Evolutionary conservation across 2,113 vertebrate genomes (phyloP), one percentile per base, ranked within the genome.

Genomic region (Rhabdomys dilectus): DNA sequence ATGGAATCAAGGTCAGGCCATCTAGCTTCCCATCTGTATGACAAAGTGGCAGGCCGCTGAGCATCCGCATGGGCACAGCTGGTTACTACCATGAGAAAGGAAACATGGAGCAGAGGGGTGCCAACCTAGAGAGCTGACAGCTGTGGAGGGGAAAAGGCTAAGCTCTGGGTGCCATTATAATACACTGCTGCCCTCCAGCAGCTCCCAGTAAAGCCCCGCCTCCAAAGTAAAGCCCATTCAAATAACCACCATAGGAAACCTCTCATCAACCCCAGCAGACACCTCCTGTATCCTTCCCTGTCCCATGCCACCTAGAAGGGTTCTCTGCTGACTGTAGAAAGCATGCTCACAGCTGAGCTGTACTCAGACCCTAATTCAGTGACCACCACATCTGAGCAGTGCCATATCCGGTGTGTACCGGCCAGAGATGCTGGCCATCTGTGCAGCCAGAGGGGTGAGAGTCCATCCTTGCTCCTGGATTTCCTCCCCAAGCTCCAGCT

Each of bases 371-470:
- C 76, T 6, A 39, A 58, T 39, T 82, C 19, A 9, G 11, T 1
- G 9, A 16, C 85, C 13, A 2, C 78, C n/a, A 17, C 15, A 31
- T 80, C 56, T 45, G 42, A 78, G 12, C 56, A 51, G 12, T 0
- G 36, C n/a, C 91, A 19, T 7, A 91, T 72, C 58, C 21, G 10
- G 72, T 51, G 45, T 56, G 58, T 53, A 53, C 29, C 62, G 75
- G 36, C 60, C 3, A 1, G 24, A 97, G 77, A 77, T 36, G 24
- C 39, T 29, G 12, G 72, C 34, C 87, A 77, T 36, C 72, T 34
- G 21, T 78, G 60, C 0, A 0, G 80, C 34, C 34, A 3, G 60
- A 51, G 8, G 24, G 76, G 7, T 0, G 15, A 51, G 16, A 19
- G 19, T 68, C 48, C 48, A 51, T 86, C 56, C 62, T 53, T 64